phyloP scores from a whole-genome alignment of 2,888 invertebrate species.

The Caenorhabditis uteleia region DNA sequence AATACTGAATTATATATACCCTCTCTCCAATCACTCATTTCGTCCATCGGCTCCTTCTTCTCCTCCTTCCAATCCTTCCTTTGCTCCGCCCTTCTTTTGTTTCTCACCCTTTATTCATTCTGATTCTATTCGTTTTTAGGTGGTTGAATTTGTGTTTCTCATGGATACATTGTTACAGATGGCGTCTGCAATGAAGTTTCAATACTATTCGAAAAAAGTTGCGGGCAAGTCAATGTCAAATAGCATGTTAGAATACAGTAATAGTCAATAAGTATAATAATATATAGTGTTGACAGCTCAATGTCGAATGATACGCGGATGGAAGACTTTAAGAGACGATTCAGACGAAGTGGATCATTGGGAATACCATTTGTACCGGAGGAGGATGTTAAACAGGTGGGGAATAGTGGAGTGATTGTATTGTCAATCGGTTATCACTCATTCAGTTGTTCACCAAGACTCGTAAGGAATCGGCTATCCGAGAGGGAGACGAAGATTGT shows the following conservation, averaged over 20 bases:
- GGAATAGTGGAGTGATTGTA: background rate
- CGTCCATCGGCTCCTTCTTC: no score
- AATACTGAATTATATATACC: no score
- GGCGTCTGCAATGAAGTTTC: slow-evolving; percentile 67
- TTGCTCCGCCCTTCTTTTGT: no score
- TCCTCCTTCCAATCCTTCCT: no score
- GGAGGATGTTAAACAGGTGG: slow-evolving; percentile 57
- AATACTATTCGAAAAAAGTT: slow-evolving; percentile 61
- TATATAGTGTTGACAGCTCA: slow-evolving; percentile 13
- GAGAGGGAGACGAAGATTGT: slow-evolving; percentile 57
- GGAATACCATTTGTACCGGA: slow-evolving; percentile 69
- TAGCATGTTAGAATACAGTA: slow-evolving; percentile 37
- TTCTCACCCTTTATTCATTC: no score
- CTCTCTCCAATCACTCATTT: no score
- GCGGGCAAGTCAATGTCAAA: slow-evolving; percentile 51
- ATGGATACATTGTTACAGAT: slow-evolving; percentile 39
- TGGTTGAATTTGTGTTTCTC: slow-evolving; percentile 14
- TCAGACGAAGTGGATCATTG: slow-evolving; percentile 67
- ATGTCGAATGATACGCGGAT: slow-evolving; percentile 36
- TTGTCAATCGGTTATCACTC: background rate
- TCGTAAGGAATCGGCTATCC: slow-evolving; percentile 24
- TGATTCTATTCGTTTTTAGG: slow-evolving; percentile 28
- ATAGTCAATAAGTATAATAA: background rate
- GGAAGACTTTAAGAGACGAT: slow-evolving; percentile 68
- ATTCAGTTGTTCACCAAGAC: slow-evolving; percentile 19